Conservation (phyloP, 2,888 invertebrate genomes). For the Xylophagus ater region DNA sequence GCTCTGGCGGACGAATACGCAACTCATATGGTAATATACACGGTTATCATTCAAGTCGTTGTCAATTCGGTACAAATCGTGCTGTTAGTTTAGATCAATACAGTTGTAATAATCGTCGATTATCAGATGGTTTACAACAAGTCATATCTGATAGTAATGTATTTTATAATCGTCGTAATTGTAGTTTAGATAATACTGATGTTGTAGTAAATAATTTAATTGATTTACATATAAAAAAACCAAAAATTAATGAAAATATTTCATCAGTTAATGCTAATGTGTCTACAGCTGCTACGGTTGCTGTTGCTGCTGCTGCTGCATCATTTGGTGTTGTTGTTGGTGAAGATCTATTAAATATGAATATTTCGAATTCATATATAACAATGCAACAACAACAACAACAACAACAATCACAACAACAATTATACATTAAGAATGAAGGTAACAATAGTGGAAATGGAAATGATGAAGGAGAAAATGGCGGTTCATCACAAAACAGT, state of each 20-base stretch:
- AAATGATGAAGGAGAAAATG: conserved; percentile 11
- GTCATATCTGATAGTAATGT: conserved; percentile 40
- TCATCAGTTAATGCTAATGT: conserved; percentile 9
- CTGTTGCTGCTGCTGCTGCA: conserved; percentile 17
- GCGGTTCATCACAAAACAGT: conserved; percentile 18
- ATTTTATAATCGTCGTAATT: conserved; percentile 36
- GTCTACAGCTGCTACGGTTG: conserved; percentile 6
- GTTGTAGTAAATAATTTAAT: conserved; percentile 15
- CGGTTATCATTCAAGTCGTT: conserved; percentile 35
- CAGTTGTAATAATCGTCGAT: conserved; percentile 36
- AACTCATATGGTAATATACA: conserved; percentile 40
- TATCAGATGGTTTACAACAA: conserved; percentile 38
- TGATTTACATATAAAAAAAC: conserved; percentile 2
- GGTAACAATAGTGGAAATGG: conserved; percentile 2
- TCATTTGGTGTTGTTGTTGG: conserved; percentile 8
- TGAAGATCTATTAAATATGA: no score
- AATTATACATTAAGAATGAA: conserved; percentile 4
- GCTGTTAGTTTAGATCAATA: conserved; percentile 40
- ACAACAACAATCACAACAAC: not conserved
- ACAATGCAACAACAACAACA: not conserved
- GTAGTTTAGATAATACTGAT: conserved; percentile 25
- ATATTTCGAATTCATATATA: no score
- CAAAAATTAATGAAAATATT: conserved; percentile 17
- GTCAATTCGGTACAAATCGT: conserved; percentile 38
- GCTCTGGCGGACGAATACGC: conserved; percentile 36